Percentiles rank a stretch among this genome's conserved stretches.
Conservation (phyloP, 2,797 vertebrate genomes). For the Gymnocypris eckloni region DNA sequence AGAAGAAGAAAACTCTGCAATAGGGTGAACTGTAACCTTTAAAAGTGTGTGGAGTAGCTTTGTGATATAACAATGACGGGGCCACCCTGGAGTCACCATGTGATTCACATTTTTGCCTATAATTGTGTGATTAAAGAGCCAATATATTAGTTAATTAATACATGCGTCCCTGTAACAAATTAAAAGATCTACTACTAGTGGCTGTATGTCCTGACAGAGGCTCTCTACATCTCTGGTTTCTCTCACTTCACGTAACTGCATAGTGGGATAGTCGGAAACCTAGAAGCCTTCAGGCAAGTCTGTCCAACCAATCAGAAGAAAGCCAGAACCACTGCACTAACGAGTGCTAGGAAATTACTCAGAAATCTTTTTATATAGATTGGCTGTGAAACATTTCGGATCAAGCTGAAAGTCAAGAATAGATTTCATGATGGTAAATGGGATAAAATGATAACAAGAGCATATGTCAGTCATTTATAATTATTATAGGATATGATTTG, state of each 20-base stretch:
- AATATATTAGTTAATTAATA: background rate
- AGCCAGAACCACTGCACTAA: slow-evolving; percentile 22
- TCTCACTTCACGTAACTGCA: slow-evolving; percentile 1
- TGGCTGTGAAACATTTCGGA: background rate
- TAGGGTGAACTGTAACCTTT: slow-evolving; percentile 23
- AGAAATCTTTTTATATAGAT: slow-evolving; percentile 35
- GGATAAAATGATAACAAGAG: background rate
- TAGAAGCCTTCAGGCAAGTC: slow-evolving; percentile 10
- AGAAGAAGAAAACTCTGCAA: background rate
- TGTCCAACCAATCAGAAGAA: slow-evolving; percentile 46
- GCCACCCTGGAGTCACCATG: slow-evolving; percentile 14
- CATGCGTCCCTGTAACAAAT: background rate
- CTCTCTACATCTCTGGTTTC: slow-evolving; percentile 7
- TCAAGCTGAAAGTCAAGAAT: background rate
- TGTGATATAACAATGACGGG: slow-evolving; percentile 18
- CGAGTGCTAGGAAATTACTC: slow-evolving; percentile 31
- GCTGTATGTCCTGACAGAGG: background rate
- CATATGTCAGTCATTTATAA: background rate
- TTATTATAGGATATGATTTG: background rate
- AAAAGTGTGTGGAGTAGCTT: slow-evolving; percentile 9
- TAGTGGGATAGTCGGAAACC: slow-evolving; percentile 14
- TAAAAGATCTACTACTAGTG: background rate
- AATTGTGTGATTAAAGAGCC: background rate
- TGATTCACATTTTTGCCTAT: background rate
- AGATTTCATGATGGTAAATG: background rate